Conservation (phyloP, 1,140 invertebrate genomes). For the Bemisia tabaci region DNA sequence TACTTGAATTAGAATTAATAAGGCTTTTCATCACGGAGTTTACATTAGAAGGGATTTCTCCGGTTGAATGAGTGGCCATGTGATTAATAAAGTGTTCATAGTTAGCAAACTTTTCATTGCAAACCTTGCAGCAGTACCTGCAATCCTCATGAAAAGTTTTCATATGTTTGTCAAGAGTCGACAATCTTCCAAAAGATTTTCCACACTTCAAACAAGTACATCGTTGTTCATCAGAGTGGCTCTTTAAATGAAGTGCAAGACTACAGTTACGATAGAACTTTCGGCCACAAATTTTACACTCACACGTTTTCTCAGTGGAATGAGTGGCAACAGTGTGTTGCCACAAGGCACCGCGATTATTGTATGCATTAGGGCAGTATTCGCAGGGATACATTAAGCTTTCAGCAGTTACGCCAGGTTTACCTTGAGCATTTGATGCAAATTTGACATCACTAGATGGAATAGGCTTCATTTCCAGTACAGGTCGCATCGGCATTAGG, state of each 20-base stretch:
- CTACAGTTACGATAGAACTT: slow-evolving; percentile 24
- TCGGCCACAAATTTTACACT: slow-evolving; percentile 21
- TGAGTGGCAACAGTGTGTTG: slow-evolving; percentile 20
- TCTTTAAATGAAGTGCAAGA: slow-evolving; percentile 22
- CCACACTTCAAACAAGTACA: slow-evolving; percentile 20
- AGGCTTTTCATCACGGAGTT: slow-evolving; percentile 13
- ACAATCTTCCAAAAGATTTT: slow-evolving; percentile 17
- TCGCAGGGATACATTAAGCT: slow-evolving; percentile 17
- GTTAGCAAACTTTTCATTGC: slow-evolving; percentile 16
- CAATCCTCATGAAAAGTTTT: slow-evolving; percentile 14
- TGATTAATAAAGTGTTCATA: slow-evolving; percentile 12
- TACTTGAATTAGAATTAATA: slow-evolving; percentile 11
- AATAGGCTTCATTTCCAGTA: not conserved
- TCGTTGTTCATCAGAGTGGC: slow-evolving; percentile 21
- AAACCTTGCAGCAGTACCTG: slow-evolving; percentile 15
- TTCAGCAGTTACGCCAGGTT: not conserved
- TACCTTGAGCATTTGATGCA: not conserved
- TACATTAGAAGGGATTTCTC: slow-evolving; percentile 9
- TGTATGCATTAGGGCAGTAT: slow-evolving; percentile 20
- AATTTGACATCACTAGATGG: not conserved
- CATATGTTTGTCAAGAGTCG: slow-evolving; percentile 16
- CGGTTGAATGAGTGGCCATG: slow-evolving; percentile 11
- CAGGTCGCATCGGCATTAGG: not conserved
- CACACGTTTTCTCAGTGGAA: slow-evolving; percentile 19
- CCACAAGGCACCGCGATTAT: slow-evolving; percentile 20